Base-by-base conservation (phyloP, 2,797 vertebrate genomes). In the Macroramphosus scolopax region DNA sequence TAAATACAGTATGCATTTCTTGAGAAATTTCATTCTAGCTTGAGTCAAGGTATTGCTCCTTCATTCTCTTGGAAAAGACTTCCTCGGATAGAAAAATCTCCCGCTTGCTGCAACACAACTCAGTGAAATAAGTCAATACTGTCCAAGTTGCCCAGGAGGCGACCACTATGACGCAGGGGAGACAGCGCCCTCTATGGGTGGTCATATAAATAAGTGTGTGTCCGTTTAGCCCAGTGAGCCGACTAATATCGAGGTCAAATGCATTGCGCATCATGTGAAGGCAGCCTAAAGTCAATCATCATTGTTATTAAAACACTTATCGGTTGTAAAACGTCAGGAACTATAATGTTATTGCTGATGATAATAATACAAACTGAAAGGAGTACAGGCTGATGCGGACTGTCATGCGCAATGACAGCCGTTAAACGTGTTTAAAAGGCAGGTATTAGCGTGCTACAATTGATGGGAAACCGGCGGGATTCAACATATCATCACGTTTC, bases 161-260 rank as follows among this genome's bases (percentile, higher is more conserved):
- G 6, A 6, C 3, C 3, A 22, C 6, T 3, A 22, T 22, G 20
- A 22, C 20, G 3, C 20, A 70, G 65, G 70, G 0, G 52, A 37
- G 32, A 51, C 76, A 85, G 82, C 78, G 85, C 80, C 84, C 80
- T 77, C 89, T 82, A 11, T 71, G 63, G 69, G 50, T 5, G 12
- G 0, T 0, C 3, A 3, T 11, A 1, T 14, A 46, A 32, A 76
- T 11, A 9, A n/a, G 12, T 0, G 8, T 25, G 14, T 48, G 32
- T 20, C 37, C 34, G 12, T 33, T 35, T 17, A 48, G 58, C 65
- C 50, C 51, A 54, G 20, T 71, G 46, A 17, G 35, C 41, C 38
- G 41, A 8, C 29, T 51, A 15, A 68, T 50, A 73, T 67, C 36
- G 62, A 77, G 67, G 67, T 76, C 68, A 77, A 65, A 79, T 8